These are phyloP conservation scores for Omphaloscelis lunosa DNA, from an alignment of 2,888 invertebrate genomes.

Conservation along the genomic window DNA sequence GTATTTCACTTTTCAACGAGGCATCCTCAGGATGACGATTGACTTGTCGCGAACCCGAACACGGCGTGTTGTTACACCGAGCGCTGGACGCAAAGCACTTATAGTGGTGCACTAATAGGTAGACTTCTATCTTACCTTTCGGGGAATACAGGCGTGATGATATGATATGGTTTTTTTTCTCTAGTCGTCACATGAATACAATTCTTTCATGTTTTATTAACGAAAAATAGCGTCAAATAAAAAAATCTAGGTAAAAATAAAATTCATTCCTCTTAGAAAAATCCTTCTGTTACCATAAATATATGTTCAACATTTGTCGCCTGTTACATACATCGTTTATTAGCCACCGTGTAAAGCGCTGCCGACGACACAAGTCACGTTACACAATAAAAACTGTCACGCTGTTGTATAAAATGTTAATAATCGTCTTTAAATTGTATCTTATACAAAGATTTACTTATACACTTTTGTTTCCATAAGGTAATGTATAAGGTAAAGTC, in stretches of 20 bases:
- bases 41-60: too few species aligned
- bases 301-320: not conserved
- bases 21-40: too few species aligned
- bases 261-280: not conserved
- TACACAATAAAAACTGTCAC: slow-evolving; percentile 13
- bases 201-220: too few species aligned
- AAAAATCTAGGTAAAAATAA: not conserved
- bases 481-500: not conserved
- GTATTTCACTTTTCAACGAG: too few species aligned
- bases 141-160: not conserved
- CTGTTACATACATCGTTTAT: slow-evolving; percentile 23
- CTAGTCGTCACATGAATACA: too few species aligned
- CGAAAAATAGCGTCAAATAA: not conserved
- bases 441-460: not conserved
- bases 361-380: slow-evolving; percentile 13
- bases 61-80: too few species aligned
- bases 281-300: not conserved
- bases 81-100: too few species aligned
- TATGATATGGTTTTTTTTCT: too few species aligned
- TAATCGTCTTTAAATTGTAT: slow-evolving; percentile 21
- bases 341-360: slow-evolving; percentile 4
- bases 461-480: not conserved
- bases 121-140: not conserved
- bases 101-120: not conserved
- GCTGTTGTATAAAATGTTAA: slow-evolving; percentile 29